Percentiles rank a stretch among this genome's conserved stretches.
Conservation (phyloP, 2,113 vertebrate species). For the Sinocyclocheilus anophthalmus region DNA sequence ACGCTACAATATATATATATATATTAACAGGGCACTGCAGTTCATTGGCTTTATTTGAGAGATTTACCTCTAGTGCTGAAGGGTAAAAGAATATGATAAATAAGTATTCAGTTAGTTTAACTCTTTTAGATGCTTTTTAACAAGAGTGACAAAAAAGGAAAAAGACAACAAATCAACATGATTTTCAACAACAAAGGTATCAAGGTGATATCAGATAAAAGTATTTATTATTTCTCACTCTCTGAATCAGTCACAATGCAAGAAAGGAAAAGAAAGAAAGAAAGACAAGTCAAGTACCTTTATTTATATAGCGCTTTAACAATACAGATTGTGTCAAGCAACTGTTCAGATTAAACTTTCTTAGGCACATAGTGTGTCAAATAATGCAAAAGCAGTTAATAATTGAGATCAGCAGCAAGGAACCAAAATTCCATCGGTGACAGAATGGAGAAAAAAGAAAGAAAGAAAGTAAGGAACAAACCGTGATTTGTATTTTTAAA, state of each 20-base stretch:
- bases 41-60: not conserved
- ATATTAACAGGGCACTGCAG: not conserved
- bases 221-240: not conserved
- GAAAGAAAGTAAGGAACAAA: not conserved
- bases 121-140: not conserved
- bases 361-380: no score
- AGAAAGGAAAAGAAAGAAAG: not conserved
- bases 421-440: no score
- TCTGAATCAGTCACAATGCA: not conserved
- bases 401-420: no score
- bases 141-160: not conserved
- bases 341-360: no score
- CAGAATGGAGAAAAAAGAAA: no score
- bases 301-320: no score
- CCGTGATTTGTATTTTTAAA: not conserved
- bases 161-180: not conserved
- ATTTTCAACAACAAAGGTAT: not conserved
- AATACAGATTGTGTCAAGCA: no score
- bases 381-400: no score
- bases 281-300: not conserved
- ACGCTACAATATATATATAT: not conserved
- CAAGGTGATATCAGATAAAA: not conserved
- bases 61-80: not conserved
- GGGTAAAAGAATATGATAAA: not conserved
- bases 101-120: no score